These are phyloP conservation scores for Onthophagus taurus DNA, from an alignment of 1,140 invertebrate species.

Conservation along the genomic window DNA sequence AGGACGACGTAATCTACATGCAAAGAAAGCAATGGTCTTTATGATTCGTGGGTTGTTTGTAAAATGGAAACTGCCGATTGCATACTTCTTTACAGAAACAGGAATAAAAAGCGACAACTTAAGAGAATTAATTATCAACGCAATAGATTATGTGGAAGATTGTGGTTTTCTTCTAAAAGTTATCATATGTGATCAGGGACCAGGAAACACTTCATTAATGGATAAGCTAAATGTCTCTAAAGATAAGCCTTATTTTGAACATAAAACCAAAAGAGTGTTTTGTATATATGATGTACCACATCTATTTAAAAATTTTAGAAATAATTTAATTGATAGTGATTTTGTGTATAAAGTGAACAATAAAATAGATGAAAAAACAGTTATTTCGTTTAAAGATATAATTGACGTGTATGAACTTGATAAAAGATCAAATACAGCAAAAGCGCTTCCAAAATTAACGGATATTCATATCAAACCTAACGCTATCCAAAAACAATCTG, in stretches of 20 bases:
- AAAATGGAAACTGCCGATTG: constrained; percentile 1
- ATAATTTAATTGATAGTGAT: constrained; percentile 14
- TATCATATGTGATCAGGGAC: constrained; percentile 4
- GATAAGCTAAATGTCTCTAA: not conserved
- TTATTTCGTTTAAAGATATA: constrained; percentile 14
- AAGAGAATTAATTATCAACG: not conserved
- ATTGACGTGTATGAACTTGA: constrained; percentile 16
- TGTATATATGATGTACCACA: constrained; percentile 16
- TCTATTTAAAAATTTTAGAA: constrained; percentile 17
- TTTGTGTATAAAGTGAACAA: constrained; percentile 1
- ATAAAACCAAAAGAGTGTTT: constrained; percentile 11
- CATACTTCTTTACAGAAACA: not conserved
- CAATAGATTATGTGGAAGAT: not conserved
- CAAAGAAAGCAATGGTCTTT: not conserved
- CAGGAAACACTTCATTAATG: not conserved
- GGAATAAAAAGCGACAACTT: not conserved
- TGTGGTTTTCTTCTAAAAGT: not conserved
- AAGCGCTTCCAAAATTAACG: not conserved
- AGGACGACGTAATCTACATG: not conserved
- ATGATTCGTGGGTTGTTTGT: not conserved
- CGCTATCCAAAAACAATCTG: constrained; percentile 23
- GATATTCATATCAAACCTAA: constrained; percentile 23
- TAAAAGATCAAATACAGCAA: not conserved
- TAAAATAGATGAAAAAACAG: too few relatives aligned
- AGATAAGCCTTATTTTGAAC: constrained; percentile 16